Evolutionary conservation across 2,113 vertebrate genomes (phyloP), one percentile per base, ranked within the genome.

Genomic region (Microcebus murinus): DNA sequence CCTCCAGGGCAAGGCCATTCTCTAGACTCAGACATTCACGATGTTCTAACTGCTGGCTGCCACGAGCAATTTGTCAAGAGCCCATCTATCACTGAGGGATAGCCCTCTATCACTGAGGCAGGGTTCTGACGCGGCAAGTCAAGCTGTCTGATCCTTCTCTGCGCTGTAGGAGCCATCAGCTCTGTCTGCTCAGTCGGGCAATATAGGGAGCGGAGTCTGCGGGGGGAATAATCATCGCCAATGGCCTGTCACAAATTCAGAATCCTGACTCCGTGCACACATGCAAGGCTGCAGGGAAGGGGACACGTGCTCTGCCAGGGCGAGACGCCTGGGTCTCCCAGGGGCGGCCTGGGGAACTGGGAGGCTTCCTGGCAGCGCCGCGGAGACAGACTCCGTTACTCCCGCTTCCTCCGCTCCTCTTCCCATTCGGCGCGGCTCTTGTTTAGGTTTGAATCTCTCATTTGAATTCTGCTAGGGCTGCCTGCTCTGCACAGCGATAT

Each of bases 1-100:
- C 48, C 97, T 83, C 13, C 31, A 88, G 93, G 95, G 68, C 39
- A 96, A 81, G 42, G 57, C 87, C 90, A 55, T 68, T 94, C 89
- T 12, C 95, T 79, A 85, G 90, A 77, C 25, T 77, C 73, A 96
- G 84, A 81, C 88, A 96, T 96, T 98, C 94, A 87, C 39, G 86
- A 94, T 82, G 83, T 89, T 96, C 91, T 92, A 96, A 97, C 97
- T 95, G 76, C 74, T 92, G 0, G 0, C 90, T 97, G 95, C 96
- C 95, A 57, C n/a, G 36, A 97, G 90, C 0, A 31, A 90, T 96
- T 96, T 97, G 96, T 97, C 98, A 97, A 94, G 97, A 83, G 14
- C 71, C 52, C 48, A 93, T 57, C 88, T 85, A 84, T 84, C 0
- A 29, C 1, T 0, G 25, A 57, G 87, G n/a, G n/a, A n/a, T n/a